A percentile compares a stretch with the other conserved stretches of the same genome.
Evolutionary conservation across 2,888 invertebrate genomes (phyloP).

Genomic region (Pediacus dermestoides): DNA sequence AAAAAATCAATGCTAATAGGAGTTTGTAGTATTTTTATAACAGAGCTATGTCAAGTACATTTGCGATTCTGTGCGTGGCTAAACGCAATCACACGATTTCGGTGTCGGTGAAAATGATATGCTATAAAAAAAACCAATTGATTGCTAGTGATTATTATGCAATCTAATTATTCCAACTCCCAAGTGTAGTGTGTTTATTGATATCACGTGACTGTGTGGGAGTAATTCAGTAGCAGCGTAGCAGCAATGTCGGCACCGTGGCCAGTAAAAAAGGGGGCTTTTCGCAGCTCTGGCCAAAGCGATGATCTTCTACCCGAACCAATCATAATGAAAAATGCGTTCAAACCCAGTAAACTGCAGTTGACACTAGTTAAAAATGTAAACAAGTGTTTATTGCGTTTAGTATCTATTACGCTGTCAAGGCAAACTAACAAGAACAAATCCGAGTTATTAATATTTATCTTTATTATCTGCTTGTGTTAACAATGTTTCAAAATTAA

Average conservation of each 20-base stretch:
- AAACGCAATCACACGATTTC: too few relatives aligned
- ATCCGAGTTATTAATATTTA: too few relatives aligned
- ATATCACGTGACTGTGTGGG: background rate
- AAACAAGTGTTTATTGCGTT: too few relatives aligned
- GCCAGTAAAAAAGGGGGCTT: slow-evolving; percentile 65
- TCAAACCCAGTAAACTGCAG: slow-evolving; percentile 28
- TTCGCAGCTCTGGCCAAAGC: slow-evolving; percentile 50
- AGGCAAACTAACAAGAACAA: too few relatives aligned
- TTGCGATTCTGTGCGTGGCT: slow-evolving; percentile 1
- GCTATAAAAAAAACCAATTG: slow-evolving; percentile 1
- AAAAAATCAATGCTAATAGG: slow-evolving; percentile 19
- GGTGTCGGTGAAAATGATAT: background rate
- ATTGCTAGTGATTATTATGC: too few relatives aligned
- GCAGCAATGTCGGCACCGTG: slow-evolving; percentile 67
- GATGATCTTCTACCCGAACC: slow-evolving; percentile 30
- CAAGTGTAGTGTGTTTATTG: background rate
- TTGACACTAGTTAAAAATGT: slow-evolving; percentile 22
- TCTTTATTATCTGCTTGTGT: too few relatives aligned
- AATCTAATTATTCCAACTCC: too few relatives aligned
- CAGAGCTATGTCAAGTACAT: background rate
- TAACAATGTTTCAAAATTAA: too few relatives aligned
- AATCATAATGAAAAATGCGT: slow-evolving; percentile 21
- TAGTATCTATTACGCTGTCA: too few relatives aligned
- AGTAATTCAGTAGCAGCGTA: too few relatives aligned
- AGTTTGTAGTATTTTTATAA: slow-evolving; percentile 27